Base-by-base conservation (phyloP, 2,113 vertebrate species). In the Leucosticte australis region DNA sequence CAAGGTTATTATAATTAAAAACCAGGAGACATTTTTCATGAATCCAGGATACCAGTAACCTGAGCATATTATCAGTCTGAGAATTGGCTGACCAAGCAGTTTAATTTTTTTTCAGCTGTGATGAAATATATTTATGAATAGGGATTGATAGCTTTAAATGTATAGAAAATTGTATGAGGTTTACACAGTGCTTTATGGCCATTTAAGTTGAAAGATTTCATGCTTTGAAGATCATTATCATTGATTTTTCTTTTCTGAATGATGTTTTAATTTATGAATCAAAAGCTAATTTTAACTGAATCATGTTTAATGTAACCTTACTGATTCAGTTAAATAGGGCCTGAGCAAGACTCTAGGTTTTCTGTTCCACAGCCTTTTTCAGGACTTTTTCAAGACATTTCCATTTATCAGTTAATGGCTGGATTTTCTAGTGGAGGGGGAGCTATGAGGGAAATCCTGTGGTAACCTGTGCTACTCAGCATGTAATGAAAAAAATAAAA, bases 231-330 rank as follows among this genome's bases (percentile, higher is more conserved):
- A 73, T 70, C 8, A 3, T 83, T 81, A 30, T 60, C 0, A 87
- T 53, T 89, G 47, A 59, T 89, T 91, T 93, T 90, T 90, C 19
- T 86, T 85, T 90, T 73, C 30, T 70, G 76, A 89, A 55, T 53
- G 37, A 19, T 1, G 1, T 71, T 75, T 75, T 67, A 94, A 91
- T 92, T 81, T 78, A 70, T 59, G 9, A 70, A 73, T 93, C 17
- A 35, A 55, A 63, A 70, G 52, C 18, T 85, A 52, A 68, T 68
- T 33, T 79, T 79, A 71, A 68, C 8, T 62, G n/a, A 85, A 26
- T 65, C 33, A 9, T 44, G 3, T 49, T 68, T 85, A 67, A 22
- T 89, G 19, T 39, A 68, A 55, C n/a, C 33, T 69, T 87, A 50
- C 12, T 26, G 9, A 33, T 42, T 42, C 31, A 63, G 21, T 70